Evolutionary conservation across 2,113 vertebrate species (phyloP), one percentile per base, ranked within the genome.

Genomic region (Psilopsiagon aymara): DNA sequence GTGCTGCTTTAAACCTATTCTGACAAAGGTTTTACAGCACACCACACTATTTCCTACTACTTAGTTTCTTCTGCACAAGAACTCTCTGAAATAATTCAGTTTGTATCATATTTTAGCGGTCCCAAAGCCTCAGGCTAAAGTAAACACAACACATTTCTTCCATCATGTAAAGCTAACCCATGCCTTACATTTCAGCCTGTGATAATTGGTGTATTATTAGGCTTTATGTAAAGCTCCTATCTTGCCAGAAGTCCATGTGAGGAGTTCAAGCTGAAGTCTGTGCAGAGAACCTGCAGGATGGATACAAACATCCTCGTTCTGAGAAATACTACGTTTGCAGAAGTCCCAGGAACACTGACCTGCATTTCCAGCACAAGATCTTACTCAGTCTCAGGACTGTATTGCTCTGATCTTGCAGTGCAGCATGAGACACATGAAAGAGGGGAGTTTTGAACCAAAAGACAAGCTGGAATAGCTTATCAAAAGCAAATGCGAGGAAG

Each of bases 121-220:
- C 88, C 76, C 86, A 96, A 94, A 94, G 86, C 86, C 90, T 84
- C 25, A 46, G 68, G 77, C 68, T 93, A 84, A 96, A 88, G 83
- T 75, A 93, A 96, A 93, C 44, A 64, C 37, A 84, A 71, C 75
- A 55, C 44, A 57, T 81, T 93, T 93, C 77, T 91, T 88, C 75
- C 47, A 93, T 79, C 62, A 64, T 13, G 73, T 75, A 93, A 96
- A 94, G 82, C 68, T 88, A 93, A 95, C 64, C 51, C 80, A 94
- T 81, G 74, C 84, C 60, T 96, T 78, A 86, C 43, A 6, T 90
- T 94, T 81, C 55, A 90, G 88, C 47, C 86, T 79, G 55, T 68
- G 86, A 92, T 92, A 95, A 95, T 10, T 93, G 51, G 66, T 81
- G 52, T 33, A 82, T 79, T 89, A 96, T 94, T 79, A 84, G 91